Evolutionary conservation across 2,888 invertebrate species (phyloP), one percentile per base, ranked within the genome.

Genomic region (Melipona bicolor): DNA sequence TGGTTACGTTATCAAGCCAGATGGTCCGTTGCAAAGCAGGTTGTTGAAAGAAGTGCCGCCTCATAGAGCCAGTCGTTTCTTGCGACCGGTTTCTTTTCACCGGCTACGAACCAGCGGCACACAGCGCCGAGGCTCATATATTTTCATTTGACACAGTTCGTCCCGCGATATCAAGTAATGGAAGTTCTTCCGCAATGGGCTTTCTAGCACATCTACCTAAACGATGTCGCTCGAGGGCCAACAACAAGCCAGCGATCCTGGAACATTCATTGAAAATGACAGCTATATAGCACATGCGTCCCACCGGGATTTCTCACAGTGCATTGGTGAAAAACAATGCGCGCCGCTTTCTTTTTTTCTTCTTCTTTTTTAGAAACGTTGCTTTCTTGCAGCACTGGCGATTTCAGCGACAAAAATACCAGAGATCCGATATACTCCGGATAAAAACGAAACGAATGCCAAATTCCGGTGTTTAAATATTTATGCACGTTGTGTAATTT

Each of bases 91-190:
- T 59, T 43, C 82, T 52, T 76, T 81, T 81, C 81, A 64, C 21
- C 0, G 9, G 36, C 64, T 6, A 67, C 43, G 43, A 36, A 24
- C 68, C 15, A 5, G 15, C 50, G 24, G 61, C 24, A 61, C 24
- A 61, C 24, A 59, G 61, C 17, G 19, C 43, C 43, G 52, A 65
- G 54, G 13, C 64, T 77, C 83, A 49, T 73, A 54, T 71, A 71
- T 71, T 83, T 78, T 78, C 77, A 74, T 83, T 83, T 43, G 74
- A 71, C 77, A 83, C 69, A 69, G 83, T 65, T 78, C 72, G 64
- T 69, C 65, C 24, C 67, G 74, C 65, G 72, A 71, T 79, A 84
- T 80, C 80, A 74, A 77, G 77, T 84, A 85, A 84, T 84, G 85
- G 68, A 77, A 65, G 73, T 74, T 61, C 69, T 64, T 65, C 54